Conservation (phyloP, 2,113 vertebrate species). For the Oncorhynchus gorbuscha region DNA sequence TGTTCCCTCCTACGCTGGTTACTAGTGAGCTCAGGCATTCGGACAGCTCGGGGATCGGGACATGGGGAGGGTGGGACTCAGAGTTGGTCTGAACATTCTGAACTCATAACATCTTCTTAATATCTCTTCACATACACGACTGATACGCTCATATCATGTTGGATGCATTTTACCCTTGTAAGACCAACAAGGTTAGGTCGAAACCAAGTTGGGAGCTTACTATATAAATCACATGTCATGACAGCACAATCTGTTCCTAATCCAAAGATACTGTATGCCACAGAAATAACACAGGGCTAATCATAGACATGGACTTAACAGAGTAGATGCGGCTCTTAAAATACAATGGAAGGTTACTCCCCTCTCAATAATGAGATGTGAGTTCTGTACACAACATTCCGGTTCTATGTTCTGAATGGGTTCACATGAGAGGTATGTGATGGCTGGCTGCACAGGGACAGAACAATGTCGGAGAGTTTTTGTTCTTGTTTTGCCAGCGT, state of each 20-base stretch:
- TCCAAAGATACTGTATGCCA: constrained; percentile 18
- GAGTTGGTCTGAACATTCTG: background rate
- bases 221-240: constrained; percentile 21
- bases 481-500: constrained; percentile 46
- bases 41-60: background rate
- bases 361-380: constrained; percentile 23
- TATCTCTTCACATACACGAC: constrained; percentile 3
- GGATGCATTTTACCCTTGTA: constrained; percentile 12
- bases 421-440: constrained; percentile 51
- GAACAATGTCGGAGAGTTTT: constrained; percentile 61
- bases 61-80: background rate
- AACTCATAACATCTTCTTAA: background rate
- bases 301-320: background rate
- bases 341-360: background rate
- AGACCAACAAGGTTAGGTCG: constrained; percentile 3
- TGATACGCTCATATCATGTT: constrained; percentile 23
- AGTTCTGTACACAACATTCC: constrained; percentile 12
- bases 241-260: constrained; percentile 33
- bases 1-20: background rate
- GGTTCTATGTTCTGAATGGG: constrained; percentile 41
- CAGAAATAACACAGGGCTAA: background rate
- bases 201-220: constrained; percentile 13
- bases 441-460: constrained; percentile 65
- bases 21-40: background rate
- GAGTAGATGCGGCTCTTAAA: constrained; percentile 18